These are phyloP conservation scores for Solenopsis invicta DNA, from an alignment of 1,140 invertebrate genomes.

Conservation along the genomic window DNA sequence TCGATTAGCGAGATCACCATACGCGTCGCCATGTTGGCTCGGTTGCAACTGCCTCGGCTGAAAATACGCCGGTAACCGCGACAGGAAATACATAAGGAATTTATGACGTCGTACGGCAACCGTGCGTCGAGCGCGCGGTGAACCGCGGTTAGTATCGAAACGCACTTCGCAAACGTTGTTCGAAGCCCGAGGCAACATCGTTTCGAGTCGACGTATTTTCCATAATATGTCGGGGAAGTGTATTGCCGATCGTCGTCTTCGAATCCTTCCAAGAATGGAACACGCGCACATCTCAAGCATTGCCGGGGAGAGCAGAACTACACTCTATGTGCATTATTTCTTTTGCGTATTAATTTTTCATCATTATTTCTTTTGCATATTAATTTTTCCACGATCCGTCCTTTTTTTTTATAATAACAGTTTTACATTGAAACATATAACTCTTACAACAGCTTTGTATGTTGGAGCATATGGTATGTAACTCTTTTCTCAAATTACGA, in stretches of 20 bases:
- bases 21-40: conserved; percentile 67
- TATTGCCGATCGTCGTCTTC: conserved; percentile 5
- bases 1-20: conserved; percentile 73
- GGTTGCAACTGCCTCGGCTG: conserved; percentile 54
- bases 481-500: no score
- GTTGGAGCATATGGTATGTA: no score
- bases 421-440: not conserved
- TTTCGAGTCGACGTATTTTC: conserved; percentile 39
- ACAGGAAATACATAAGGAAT: conserved; percentile 77
- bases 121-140: conserved; percentile 61
- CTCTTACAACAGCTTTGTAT: no score
- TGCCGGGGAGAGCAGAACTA: not conserved
- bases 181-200: not conserved
- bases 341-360: not conserved
- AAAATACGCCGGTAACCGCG: conserved; percentile 73
- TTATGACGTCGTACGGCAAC: conserved; percentile 74
- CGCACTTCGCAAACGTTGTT: conserved; percentile 24
- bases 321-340: not conserved
- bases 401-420: not conserved
- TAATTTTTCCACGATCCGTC: not conserved
- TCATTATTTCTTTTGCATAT: not conserved
- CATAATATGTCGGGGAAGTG: conserved; percentile 12
- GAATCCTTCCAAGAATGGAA: conserved; percentile 27
- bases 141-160: conserved; percentile 72
- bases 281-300: not conserved